Evolutionary conservation across 2,888 invertebrate genomes (phyloP), one percentile per base, ranked within the genome.

Genomic region (Rhingia campestris): DNA sequence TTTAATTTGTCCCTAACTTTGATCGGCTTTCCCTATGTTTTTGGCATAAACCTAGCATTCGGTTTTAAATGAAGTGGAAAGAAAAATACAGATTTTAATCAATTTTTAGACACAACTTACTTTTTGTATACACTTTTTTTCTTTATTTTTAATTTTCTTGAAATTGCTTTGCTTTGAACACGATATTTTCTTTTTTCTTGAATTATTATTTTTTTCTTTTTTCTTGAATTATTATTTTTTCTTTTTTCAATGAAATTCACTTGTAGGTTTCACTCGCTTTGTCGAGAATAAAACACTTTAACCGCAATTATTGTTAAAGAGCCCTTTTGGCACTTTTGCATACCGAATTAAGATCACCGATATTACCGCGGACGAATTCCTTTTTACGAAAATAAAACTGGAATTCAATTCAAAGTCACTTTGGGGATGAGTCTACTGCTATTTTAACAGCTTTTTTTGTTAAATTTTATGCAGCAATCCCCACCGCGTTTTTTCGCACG

Each of bases 1-100:
- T 69, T 82, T 58, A 73, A 82, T 77, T 82, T 77, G 73, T 82
- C 69, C 82, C 77, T 64, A 82, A 77, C 69, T 73, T 69, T 43
- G 70, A 79, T 70, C 63, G 59, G 70, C 63, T 45, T 64, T 79
- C 12, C 51, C 51, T 70, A 53, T 22, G 5, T 47, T 47, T 69
- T 75, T 70, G 43, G 43, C 69, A 64, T 53, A 54, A 72, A 72
- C 66, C 61, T 69, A 79, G 45, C 69, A 51, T 59, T 74, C 64
- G 69, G 30, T 63, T 69, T 39, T 69, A 58, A 49, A 70, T 77
- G 64, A 69, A 45, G 53, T 74, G 64, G 70, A 79, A 80, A 74
- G 66, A 66, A 84, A 84, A 74, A 70, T 73, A 84, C 22, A 35
- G 56, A 43, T 70, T 30, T 64, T 58, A 56, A 66, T 54, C 54